A percentile compares a stretch with the other conserved stretches of the same genome.
Evolutionary conservation across 2,797 vertebrate species (phyloP).

Genomic region (Chrosomus eos): DNA sequence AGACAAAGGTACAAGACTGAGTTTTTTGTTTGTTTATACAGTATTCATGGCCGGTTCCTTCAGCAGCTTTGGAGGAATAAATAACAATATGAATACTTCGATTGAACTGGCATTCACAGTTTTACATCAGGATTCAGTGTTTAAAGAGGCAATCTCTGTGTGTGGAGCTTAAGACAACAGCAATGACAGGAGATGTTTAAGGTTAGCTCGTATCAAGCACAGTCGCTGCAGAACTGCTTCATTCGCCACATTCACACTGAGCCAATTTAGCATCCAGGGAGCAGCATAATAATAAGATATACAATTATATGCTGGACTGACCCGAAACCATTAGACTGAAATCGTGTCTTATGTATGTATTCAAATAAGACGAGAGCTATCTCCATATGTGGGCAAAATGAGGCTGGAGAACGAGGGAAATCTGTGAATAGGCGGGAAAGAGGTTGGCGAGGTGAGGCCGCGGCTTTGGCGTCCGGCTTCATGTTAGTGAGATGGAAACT

Average conservation of each 20-base stretch:
- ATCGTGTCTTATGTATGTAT: slow-evolving; percentile 54
- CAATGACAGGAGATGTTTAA: slow-evolving; percentile 44
- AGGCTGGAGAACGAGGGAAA: slow-evolving; percentile 22
- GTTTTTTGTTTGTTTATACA: no score
- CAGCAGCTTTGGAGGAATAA: not conserved
- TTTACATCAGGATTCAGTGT: slow-evolving; percentile 1
- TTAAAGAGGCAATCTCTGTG: slow-evolving; percentile 37
- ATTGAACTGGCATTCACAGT: not conserved
- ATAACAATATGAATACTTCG: not conserved
- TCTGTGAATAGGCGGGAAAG: slow-evolving; percentile 27
- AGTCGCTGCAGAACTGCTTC: slow-evolving; percentile 31
- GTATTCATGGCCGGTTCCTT: not conserved
- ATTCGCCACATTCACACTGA: slow-evolving; percentile 63
- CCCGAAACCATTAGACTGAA: slow-evolving; percentile 68
- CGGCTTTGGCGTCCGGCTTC: slow-evolving; percentile 21
- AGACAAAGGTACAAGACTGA: not conserved
- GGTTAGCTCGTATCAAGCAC: slow-evolving; percentile 48
- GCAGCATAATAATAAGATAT: slow-evolving; percentile 71
- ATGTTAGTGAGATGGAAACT: slow-evolving; percentile 20
- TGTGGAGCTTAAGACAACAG: slow-evolving; percentile 23
- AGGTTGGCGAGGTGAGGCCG: not conserved
- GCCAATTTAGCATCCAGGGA: slow-evolving; percentile 73
- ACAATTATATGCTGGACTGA: slow-evolving; percentile 76
- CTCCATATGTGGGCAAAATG: slow-evolving; percentile 56
- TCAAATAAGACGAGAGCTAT: slow-evolving; percentile 55